These are phyloP conservation scores for Pteropus rufus DNA, from an alignment of 2,797 vertebrate species.

Conservation along the genomic window DNA sequence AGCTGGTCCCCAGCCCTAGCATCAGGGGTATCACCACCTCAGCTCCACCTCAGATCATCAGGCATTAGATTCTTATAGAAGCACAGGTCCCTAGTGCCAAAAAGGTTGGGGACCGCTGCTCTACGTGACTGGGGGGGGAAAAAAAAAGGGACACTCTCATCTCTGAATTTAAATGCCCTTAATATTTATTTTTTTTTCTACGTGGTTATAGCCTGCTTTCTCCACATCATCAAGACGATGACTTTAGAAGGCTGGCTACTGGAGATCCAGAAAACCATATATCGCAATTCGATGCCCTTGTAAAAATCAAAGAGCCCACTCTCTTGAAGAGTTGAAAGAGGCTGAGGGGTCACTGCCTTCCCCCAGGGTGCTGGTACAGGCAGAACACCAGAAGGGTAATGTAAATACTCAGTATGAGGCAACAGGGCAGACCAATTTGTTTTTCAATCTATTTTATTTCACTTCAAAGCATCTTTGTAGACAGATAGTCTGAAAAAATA, in stretches of 20 bases:
- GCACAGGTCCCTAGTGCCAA: too few species aligned
- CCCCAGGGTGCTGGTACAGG: conserved; percentile 54
- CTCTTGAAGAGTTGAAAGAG: conserved; percentile 62
- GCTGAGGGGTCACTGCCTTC: conserved; percentile 65
- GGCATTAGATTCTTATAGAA: too few species aligned
- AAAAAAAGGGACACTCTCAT: conserved; percentile 60
- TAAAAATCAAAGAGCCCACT: conserved; percentile 74
- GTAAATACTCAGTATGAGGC: conserved; percentile 67
- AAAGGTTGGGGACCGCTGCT: too few species aligned
- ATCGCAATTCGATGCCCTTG: conserved; percentile 76
- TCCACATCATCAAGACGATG: conserved; percentile 65
- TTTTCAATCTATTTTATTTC: conserved; percentile 84
- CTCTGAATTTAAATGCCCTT: conserved; percentile 59
- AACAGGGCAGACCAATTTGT: conserved; percentile 76
- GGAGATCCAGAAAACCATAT: conserved; percentile 70
- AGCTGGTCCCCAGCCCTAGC: too few species aligned
- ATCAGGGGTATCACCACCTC: too few species aligned
- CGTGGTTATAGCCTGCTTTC: conserved; percentile 68
- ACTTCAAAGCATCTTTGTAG: conserved; percentile 76
- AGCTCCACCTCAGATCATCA: too few species aligned
- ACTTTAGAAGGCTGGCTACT: conserved; percentile 65
- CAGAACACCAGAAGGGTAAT: conserved; percentile 45
- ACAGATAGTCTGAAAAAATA: conserved; percentile 77
- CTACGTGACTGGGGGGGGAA: background rate
- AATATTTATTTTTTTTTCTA: conserved; percentile 54